These are phyloP conservation scores for Erynnis tages DNA, from an alignment of 2,888 invertebrate species.

Conservation along the genomic window DNA sequence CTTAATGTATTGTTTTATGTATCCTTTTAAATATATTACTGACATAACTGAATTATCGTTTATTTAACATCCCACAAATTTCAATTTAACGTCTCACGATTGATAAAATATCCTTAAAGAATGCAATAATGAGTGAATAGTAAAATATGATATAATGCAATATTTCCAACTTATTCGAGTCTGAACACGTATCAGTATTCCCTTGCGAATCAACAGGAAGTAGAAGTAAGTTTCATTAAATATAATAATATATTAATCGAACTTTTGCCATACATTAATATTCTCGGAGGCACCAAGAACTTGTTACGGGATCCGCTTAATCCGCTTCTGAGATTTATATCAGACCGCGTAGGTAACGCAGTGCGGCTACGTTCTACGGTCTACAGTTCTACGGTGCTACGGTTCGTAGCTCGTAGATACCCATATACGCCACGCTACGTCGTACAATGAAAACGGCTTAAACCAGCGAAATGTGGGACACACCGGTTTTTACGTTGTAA, in stretches of 20 bases:
- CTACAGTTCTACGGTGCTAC: conserved; percentile 34
- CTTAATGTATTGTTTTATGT: too few species aligned
- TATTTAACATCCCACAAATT: too few species aligned
- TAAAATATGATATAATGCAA: background rate
- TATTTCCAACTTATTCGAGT: background rate
- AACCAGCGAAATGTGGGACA: conserved; percentile 26
- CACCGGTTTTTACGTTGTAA: conserved; percentile 27
- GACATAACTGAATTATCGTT: too few species aligned
- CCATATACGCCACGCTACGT: conserved; percentile 30
- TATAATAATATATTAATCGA: conserved; percentile 14
- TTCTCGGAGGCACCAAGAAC: conserved; percentile 61
- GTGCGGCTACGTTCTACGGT: conserved; percentile 53
- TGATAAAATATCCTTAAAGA: too few species aligned
- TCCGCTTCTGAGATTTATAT: conserved; percentile 67
- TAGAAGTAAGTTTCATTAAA: conserved; percentile 11
- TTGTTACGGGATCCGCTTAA: conserved; percentile 65
- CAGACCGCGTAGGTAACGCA: conserved; percentile 62
- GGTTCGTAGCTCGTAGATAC: conserved; percentile 33
- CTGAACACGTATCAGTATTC: background rate
- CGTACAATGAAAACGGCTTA: conserved; percentile 26
- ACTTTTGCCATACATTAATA: conserved; percentile 58
- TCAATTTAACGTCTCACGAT: too few species aligned
- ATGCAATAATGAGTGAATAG: background rate
- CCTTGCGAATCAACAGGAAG: background rate
- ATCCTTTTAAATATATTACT: too few species aligned